Evolutionary conservation across 2,888 invertebrate genomes (phyloP).

Genomic region (Andrena minutula): DNA sequence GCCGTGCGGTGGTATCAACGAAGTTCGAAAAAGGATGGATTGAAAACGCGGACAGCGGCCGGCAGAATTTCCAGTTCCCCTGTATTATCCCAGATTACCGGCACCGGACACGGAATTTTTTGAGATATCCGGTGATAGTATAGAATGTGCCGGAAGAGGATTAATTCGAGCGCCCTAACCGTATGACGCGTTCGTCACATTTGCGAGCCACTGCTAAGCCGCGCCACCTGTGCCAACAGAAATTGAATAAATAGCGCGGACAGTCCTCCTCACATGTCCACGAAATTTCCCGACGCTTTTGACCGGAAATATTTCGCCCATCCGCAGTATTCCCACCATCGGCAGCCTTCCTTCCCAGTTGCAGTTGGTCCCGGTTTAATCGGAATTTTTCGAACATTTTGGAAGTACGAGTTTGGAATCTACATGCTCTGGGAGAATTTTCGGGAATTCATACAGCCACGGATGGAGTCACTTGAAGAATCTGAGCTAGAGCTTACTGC

Average conservation of each 20-base stretch:
- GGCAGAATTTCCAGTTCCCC: constrained; percentile 70
- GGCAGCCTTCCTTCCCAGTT: not conserved
- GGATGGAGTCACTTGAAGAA: not conserved
- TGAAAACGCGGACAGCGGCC: constrained; percentile 24
- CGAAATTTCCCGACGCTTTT: constrained; percentile 33
- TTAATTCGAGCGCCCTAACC: constrained; percentile 72
- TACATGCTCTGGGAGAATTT: not conserved
- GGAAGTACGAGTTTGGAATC: not conserved
- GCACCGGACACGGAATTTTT: constrained; percentile 66
- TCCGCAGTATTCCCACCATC: not conserved
- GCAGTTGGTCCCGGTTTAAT: not conserved
- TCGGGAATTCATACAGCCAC: not conserved
- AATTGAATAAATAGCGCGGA: constrained; percentile 60
- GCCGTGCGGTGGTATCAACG: not conserved
- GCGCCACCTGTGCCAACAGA: constrained; percentile 57
- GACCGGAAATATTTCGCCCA: constrained; percentile 29
- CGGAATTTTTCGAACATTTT: not conserved
- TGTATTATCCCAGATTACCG: constrained; percentile 63
- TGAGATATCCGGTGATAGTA: constrained; percentile 61
- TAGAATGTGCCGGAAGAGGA: constrained; percentile 59
- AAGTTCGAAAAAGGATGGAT: not conserved
- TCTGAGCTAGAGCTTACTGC: no score
- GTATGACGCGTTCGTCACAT: constrained; percentile 74
- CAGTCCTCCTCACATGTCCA: constrained; percentile 36
- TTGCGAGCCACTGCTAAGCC: constrained; percentile 54